A percentile compares a stretch with the other conserved stretches of the same genome.
Conservation (phyloP, 2,797 vertebrate species). For the Melanotaenia maccullochi region DNA sequence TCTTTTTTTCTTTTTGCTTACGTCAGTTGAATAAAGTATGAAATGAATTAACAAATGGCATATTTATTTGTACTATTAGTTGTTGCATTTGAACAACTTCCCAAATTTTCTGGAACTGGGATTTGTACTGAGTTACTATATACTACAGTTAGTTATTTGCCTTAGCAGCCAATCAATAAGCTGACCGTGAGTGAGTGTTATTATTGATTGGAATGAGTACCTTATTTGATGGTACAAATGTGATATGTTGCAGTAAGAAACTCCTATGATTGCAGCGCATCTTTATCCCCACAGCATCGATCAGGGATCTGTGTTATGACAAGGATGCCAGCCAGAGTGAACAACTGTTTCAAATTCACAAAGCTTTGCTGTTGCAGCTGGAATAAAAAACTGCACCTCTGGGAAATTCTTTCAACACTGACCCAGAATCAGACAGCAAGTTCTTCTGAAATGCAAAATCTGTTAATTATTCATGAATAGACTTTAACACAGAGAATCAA, state of each 20-base stretch:
- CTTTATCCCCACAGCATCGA: not conserved
- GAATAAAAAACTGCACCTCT: not conserved
- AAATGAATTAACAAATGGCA: not conserved
- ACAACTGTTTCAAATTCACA: conserved; percentile 8
- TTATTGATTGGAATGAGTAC: too few species aligned
- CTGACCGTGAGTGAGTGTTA: not conserved
- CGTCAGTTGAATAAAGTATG: not conserved
- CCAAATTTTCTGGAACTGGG: too few species aligned
- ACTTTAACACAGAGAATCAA: conserved; percentile 1
- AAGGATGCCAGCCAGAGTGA: not conserved
- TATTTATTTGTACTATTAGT: not conserved
- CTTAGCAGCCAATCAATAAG: not conserved
- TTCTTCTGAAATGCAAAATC: conserved; percentile 27
- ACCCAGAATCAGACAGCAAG: conserved; percentile 26
- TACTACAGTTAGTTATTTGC: not conserved
- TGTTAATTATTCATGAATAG: conserved; percentile 29
- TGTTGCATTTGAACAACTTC: not conserved
- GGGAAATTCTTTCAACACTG: conserved; percentile 9
- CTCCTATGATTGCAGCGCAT: not conserved
- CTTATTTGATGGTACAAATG: too few species aligned
- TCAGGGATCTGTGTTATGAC: not conserved
- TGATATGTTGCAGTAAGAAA: not conserved
- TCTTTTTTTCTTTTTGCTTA: not conserved
- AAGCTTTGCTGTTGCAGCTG: conserved; percentile 13
- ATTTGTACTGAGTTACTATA: too few species aligned